Evolutionary conservation across 2,888 invertebrate genomes (phyloP).

Genomic region (Ernsta delagoae): DNA sequence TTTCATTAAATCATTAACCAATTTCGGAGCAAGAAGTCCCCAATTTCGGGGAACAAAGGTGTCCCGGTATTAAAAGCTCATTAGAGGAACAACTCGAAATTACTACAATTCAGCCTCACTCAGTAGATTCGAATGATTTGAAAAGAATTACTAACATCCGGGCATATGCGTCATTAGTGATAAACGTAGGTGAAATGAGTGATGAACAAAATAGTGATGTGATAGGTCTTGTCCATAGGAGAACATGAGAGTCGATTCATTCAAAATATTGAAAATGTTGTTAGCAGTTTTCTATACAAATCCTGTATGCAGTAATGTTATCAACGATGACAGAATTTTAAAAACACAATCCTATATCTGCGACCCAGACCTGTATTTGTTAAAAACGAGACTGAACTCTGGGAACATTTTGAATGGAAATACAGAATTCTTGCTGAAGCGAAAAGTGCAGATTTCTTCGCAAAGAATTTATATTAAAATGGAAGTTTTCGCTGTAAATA

Average conservation of each 20-base stretch:
- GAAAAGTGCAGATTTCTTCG: constrained; percentile 29
- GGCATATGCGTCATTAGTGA: constrained; percentile 19
- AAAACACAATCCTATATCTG: constrained; percentile 6
- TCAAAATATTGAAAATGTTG: no score
- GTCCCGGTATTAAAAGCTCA: constrained; percentile 44
- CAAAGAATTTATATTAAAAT: constrained; percentile 34
- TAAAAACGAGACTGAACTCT: constrained; percentile 18
- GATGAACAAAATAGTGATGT: background rate
- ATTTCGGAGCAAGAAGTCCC: constrained; percentile 30
- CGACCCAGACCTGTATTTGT: constrained; percentile 3
- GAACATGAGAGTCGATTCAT: no score
- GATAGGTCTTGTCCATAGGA: no score
- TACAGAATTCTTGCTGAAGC: constrained; percentile 10
- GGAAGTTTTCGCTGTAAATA: constrained; percentile 30
- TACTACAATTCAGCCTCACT: constrained; percentile 36
- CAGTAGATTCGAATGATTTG: constrained; percentile 18
- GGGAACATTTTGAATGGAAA: constrained; percentile 27
- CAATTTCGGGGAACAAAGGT: constrained; percentile 37
- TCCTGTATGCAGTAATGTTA: no score
- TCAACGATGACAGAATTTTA: background rate
- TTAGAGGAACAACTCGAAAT: constrained; percentile 43
- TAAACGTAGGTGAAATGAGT: background rate
- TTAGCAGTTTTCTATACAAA: no score
- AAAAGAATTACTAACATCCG: constrained; percentile 26
- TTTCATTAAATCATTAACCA: constrained; percentile 36